Evolutionary conservation across 92 coral and sea anemone genomes (phyloP).

Genomic region (Phymanthus crucifer): DNA sequence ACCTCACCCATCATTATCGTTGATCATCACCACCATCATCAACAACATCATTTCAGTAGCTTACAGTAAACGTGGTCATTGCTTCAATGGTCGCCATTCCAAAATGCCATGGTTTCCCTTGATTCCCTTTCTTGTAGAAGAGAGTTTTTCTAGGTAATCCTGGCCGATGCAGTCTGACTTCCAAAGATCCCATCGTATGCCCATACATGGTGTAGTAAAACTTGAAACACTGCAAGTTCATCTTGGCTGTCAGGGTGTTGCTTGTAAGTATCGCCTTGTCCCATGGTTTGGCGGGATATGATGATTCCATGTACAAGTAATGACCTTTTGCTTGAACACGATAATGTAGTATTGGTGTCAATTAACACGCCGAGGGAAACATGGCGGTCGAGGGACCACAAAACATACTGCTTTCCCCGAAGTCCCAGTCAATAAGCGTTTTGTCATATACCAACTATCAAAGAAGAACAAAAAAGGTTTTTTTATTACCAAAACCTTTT

Average conservation of each 20-base stretch:
- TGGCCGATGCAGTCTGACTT: constrained; percentile 20
- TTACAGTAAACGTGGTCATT: background rate
- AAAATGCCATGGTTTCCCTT: too few relatives aligned
- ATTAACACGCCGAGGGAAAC: background rate
- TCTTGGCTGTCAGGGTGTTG: constrained; percentile 13
- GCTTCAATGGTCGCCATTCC: constrained; percentile 24
- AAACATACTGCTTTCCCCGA: too few relatives aligned
- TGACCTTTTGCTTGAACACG: constrained; percentile 7
- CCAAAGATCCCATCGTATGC: constrained; percentile 41
- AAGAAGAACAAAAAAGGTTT: too few relatives aligned
- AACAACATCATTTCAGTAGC: too few relatives aligned
- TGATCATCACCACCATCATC: too few relatives aligned
- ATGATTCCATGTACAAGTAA: too few relatives aligned
- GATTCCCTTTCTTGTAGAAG: too few relatives aligned
- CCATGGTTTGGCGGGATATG: constrained; percentile 29
- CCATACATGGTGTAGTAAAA: constrained; percentile 60
- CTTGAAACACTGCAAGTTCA: constrained; percentile 51
- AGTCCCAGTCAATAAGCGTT: too few relatives aligned
- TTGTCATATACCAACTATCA: too few relatives aligned
- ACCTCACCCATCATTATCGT: too few relatives aligned
- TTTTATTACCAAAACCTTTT: too few relatives aligned
- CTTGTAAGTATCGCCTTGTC: constrained; percentile 46
- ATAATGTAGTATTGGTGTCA: background rate
- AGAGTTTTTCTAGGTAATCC: constrained; percentile 8
- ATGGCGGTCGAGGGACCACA: too few relatives aligned